Evolutionary conservation across 2,113 vertebrate genomes (phyloP).

Genomic region (Vulpes ferrilata): DNA sequence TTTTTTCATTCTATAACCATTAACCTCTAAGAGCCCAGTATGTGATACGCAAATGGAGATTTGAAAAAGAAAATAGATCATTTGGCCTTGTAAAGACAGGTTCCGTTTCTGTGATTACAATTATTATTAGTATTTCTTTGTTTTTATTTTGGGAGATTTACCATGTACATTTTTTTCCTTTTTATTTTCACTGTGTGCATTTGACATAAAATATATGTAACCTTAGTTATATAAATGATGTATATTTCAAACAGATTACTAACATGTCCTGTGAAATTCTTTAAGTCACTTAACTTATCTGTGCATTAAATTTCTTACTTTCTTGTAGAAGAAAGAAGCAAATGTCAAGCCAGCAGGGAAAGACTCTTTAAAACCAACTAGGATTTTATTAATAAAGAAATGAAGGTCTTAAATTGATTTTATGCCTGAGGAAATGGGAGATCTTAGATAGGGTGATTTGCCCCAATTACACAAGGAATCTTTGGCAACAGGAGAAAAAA

Average conservation of each 20-base stretch:
- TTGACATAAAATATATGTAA: not conserved
- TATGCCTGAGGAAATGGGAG: not conserved
- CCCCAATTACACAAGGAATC: not conserved
- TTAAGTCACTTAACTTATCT: not conserved
- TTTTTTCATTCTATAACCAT: not conserved
- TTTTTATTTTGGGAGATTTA: not conserved
- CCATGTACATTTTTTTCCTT: not conserved
- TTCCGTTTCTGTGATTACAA: not conserved
- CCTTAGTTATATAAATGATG: not conserved
- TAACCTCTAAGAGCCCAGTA: slow-evolving; percentile 48
- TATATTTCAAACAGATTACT: not conserved
- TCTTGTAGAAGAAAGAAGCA: not conserved
- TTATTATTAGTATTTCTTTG: not conserved
- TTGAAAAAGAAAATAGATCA: not conserved
- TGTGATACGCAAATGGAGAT: not conserved
- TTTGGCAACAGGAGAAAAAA: not conserved
- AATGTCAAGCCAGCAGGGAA: not conserved
- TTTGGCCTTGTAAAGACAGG: not conserved
- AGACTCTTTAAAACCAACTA: not conserved
- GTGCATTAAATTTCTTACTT: not conserved
- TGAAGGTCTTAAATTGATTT: not conserved
- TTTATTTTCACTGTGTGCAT: not conserved
- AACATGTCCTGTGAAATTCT: not conserved
- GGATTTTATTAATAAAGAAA: not conserved
- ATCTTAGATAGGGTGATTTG: not conserved